A percentile compares a stretch with the other conserved stretches of the same genome.
These are phyloP conservation scores for Gambelia wislizenii DNA, from an alignment of 2,797 vertebrate species.

Conservation along the genomic window DNA sequence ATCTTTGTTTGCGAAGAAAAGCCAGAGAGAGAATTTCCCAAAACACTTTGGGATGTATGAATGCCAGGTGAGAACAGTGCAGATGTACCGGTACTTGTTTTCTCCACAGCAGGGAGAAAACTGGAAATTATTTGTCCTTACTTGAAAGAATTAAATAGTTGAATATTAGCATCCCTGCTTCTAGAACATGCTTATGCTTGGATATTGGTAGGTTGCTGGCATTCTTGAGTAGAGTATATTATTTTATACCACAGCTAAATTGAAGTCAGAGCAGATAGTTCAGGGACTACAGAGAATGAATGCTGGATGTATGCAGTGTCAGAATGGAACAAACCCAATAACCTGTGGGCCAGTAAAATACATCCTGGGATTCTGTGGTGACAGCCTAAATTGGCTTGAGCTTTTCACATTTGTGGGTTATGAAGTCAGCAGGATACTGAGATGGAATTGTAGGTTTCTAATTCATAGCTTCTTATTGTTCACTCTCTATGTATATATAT, in stretches of 20 bases:
- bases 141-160: too few species aligned
- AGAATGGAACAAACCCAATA: constrained; percentile 24
- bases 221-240: background rate
- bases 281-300: background rate
- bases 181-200: background rate
- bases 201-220: background rate
- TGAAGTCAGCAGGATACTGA: background rate
- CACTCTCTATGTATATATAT: background rate
- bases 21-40: too few species aligned
- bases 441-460: constrained; percentile 15
- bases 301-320: background rate
- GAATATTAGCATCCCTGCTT: background rate
- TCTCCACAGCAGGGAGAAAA: too few species aligned
- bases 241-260: background rate
- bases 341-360: constrained; percentile 13
- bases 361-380: background rate
- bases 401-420: constrained; percentile 20
- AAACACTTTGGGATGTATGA: too few species aligned
- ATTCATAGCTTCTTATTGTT: constrained; percentile 21
- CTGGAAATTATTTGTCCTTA: too few species aligned
- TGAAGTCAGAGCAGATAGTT: constrained; percentile 1
- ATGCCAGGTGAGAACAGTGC: too few species aligned
- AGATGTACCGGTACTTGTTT: too few species aligned
- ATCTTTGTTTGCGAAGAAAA: too few species aligned
- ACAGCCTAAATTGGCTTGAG: constrained; percentile 13